Conservation (phyloP, 2,888 invertebrate genomes). For the Stenotaenia linearis region DNA sequence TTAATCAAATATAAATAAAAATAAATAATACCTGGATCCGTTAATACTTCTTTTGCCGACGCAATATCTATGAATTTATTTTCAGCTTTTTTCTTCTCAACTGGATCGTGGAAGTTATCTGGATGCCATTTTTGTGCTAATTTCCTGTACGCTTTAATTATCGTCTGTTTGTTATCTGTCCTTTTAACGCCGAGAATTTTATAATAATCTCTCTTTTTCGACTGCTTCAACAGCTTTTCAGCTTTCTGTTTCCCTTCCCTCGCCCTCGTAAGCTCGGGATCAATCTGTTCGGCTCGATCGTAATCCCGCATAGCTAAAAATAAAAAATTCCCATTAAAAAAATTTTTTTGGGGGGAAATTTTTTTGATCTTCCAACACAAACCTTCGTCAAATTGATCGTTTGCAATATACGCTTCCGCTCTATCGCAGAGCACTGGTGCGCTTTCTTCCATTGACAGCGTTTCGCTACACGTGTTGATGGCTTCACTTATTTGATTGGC, state of each 20-base stretch:
- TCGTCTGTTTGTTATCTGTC: constrained; percentile 84
- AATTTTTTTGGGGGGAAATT: neutral
- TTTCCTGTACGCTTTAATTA: constrained; percentile 92
- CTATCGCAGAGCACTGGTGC: constrained; percentile 77
- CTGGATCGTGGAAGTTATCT: constrained; percentile 75
- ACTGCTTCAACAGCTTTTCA: constrained; percentile 84
- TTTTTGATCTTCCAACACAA: too few species aligned
- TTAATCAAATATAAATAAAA: neutral
- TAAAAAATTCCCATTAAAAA: neutral
- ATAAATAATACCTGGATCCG: constrained; percentile 54
- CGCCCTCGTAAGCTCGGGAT: constrained; percentile 71
- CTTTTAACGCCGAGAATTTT: constrained; percentile 90
- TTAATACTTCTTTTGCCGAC: constrained; percentile 91
- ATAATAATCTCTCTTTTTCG: constrained; percentile 92
- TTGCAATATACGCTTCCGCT: constrained; percentile 82
- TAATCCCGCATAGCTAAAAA: constrained; percentile 74
- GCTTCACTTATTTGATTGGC: constrained; percentile 68
- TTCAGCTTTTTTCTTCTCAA: constrained; percentile 86
- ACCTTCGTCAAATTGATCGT: constrained; percentile 88
- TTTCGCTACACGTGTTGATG: constrained; percentile 68
- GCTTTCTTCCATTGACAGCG: constrained; percentile 68
- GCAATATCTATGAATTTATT: constrained; percentile 98
- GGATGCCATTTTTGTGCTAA: constrained; percentile 99
- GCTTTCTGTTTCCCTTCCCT: constrained; percentile 83
- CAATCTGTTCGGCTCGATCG: constrained; percentile 76